Base-by-base conservation (phyloP, 2,113 vertebrate genomes). In the Psophia crepitans region DNA sequence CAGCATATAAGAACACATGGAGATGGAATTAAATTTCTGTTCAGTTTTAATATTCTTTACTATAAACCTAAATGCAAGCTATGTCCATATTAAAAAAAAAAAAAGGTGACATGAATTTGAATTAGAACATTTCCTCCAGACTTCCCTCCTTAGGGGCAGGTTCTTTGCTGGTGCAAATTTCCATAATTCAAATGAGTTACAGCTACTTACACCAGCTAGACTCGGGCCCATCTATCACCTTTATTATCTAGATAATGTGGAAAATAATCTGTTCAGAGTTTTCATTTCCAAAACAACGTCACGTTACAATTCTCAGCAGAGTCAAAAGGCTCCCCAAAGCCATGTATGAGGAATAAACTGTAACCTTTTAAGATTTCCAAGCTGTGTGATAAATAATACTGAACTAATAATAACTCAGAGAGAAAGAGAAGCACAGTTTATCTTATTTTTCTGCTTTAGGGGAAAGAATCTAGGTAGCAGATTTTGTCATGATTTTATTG, bases 401-500 rank as follows among this genome's bases (percentile, higher is more conserved):
- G 85, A 97, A 94, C 94, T 97, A 96, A 95, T 97, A 95, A 97
- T 82, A 84, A 96, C 79, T 94, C 93, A 58, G 82, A 81, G 43
- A 92, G 77, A 92, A 93, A 93, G 61, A 91, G 83, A 92, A 85
- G 35, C 71, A 35, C 48, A 84, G 92, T 95, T 97, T 95, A 92
- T 93, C 91, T 96, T 96, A 92, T 85, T 97, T 97, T 95, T 92
- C 85, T 95, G 69, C 95, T 97, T 95, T 90, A 93, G 94, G 93
- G 88, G 79, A 95, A 97, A 93, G 84, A 95, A 93, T 68, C 60
- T 81, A 94, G 94, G 91, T 97, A 96, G 93, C 88, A 91, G 87
- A 94, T 95, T 95, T 95, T 93, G 90, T 89, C 73, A 68, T 84
- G 73, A 97, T 94, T 95, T 97, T 97, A 96, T 97, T 97, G 90